Conservation (phyloP, 2,113 vertebrate genomes). For the Paradoxurus hermaphroditus region DNA sequence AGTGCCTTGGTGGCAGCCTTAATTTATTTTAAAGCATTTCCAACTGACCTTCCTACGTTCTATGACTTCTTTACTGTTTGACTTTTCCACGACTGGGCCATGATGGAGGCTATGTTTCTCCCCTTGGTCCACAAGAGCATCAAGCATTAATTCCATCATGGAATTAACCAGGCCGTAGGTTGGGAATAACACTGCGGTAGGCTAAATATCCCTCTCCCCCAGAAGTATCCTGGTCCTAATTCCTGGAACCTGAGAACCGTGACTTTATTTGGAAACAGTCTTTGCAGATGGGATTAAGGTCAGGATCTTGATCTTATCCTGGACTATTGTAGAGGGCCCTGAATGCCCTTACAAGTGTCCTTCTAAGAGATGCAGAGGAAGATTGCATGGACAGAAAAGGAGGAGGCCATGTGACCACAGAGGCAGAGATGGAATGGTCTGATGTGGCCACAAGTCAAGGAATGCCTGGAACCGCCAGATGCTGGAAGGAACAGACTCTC, state of each 20-base stretch:
- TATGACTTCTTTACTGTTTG: background rate
- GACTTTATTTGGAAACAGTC: background rate
- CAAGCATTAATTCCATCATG: background rate
- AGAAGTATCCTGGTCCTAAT: background rate
- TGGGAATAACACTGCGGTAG: background rate
- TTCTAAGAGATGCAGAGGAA: background rate
- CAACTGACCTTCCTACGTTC: background rate
- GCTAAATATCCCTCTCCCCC: background rate
- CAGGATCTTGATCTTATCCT: background rate
- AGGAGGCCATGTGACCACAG: background rate
- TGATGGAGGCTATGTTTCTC: background rate
- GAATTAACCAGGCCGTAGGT: too few species aligned
- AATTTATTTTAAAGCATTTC: background rate
- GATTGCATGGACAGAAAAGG: background rate
- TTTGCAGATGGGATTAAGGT: background rate
- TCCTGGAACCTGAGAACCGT: background rate
- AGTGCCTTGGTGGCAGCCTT: background rate
- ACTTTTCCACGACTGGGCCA: background rate
- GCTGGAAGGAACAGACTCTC: background rate
- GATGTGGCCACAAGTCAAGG: too few species aligned
- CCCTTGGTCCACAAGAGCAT: background rate
- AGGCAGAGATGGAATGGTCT: background rate
- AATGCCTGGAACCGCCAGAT: background rate
- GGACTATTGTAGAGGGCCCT: background rate
- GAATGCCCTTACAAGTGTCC: background rate